Percentiles rank a stretch among this genome's conserved stretches.
Evolutionary conservation across 2,113 vertebrate species (phyloP).

Genomic region (Nothocercus nigrocapillus): DNA sequence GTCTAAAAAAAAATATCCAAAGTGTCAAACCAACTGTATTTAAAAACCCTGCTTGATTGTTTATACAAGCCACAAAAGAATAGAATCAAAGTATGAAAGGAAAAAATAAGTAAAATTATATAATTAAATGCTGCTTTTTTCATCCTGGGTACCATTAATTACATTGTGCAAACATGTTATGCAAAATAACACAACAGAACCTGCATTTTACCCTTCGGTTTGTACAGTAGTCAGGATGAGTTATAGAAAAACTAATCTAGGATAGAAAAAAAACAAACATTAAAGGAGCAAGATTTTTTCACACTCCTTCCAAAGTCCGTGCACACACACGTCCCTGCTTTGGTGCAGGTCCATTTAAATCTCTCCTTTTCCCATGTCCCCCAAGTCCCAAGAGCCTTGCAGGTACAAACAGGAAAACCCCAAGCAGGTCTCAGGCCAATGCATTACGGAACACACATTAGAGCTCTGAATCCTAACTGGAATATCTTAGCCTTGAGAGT

Average conservation of each 20-base stretch:
- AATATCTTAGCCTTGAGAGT: background rate
- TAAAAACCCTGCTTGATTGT: conserved; percentile 19
- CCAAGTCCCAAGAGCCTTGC: background rate
- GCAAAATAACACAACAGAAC: conserved; percentile 74
- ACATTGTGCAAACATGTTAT: conserved; percentile 69
- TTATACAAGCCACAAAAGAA: conserved; percentile 21
- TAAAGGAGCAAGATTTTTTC: conserved; percentile 14
- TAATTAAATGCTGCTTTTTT: conserved; percentile 61
- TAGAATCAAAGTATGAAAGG: conserved; percentile 25
- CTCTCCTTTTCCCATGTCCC: background rate
- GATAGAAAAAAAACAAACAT: conserved; percentile 68
- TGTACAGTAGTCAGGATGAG: conserved; percentile 67
- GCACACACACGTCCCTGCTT: background rate
- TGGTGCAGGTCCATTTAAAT: background rate
- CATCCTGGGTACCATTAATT: conserved; percentile 71
- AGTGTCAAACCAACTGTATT: background rate
- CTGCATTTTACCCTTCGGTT: conserved; percentile 72
- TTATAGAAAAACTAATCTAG: conserved; percentile 71
- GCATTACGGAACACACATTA: background rate
- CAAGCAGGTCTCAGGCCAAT: background rate
- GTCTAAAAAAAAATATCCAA: background rate
- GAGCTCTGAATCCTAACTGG: background rate
- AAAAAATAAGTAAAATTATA: background rate
- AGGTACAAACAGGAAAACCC: background rate
- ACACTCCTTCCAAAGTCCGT: conserved; percentile 17